Conservation (phyloP, 2,113 vertebrate genomes). For the Pagrus major region DNA sequence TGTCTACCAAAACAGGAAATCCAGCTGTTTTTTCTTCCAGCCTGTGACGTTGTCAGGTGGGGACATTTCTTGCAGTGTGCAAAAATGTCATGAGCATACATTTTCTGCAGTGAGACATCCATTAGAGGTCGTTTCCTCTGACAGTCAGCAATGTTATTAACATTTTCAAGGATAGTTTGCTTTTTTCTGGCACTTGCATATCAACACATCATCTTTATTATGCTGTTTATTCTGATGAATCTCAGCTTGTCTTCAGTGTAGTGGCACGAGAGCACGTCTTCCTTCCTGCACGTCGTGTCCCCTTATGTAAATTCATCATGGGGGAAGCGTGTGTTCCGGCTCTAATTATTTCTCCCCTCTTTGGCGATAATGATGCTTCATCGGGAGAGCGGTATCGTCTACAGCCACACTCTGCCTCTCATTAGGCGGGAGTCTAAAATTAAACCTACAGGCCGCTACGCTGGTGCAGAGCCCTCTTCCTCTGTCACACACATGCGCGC, state of each 20-base stretch:
- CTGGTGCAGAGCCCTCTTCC: slow-evolving; percentile 23
- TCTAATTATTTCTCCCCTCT: slow-evolving; percentile 65
- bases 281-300: slow-evolving; percentile 9
- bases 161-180: slow-evolving; percentile 26
- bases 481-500: slow-evolving; percentile 12
- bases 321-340: slow-evolving; percentile 19
- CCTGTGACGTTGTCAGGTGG: background rate
- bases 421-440: slow-evolving; percentile 66
- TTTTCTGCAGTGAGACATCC: background rate
- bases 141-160: background rate
- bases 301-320: slow-evolving; percentile 51
- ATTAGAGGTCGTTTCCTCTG: background rate
- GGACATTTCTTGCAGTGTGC: slow-evolving; percentile 9
- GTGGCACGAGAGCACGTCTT: slow-evolving; percentile 16
- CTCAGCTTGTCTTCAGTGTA: slow-evolving; percentile 12
- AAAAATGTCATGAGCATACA: background rate
- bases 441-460: slow-evolving; percentile 57
- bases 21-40: background rate
- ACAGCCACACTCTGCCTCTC: slow-evolving; percentile 53
- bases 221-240: slow-evolving; percentile 32
- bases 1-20: background rate
- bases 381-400: slow-evolving; percentile 41
- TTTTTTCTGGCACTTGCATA: slow-evolving; percentile 26
- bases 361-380: slow-evolving; percentile 61
- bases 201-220: slow-evolving; percentile 29